Conservation (phyloP, 2,888 invertebrate genomes). For the Ephialtes manifestator region DNA sequence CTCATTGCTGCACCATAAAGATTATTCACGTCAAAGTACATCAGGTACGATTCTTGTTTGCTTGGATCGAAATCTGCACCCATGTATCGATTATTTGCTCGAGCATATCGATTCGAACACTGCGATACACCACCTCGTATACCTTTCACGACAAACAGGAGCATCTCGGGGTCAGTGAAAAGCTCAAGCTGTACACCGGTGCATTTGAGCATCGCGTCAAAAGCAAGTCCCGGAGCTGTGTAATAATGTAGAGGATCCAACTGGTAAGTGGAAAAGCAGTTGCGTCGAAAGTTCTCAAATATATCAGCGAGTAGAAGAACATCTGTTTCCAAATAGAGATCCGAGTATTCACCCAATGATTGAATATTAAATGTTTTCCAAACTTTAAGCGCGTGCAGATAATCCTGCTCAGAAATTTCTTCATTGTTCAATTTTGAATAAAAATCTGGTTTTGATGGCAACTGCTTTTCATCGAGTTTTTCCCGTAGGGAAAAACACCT, state of each 20-base stretch:
- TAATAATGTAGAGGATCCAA: slow-evolving; percentile 64
- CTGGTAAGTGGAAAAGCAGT: slow-evolving; percentile 41
- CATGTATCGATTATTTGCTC: slow-evolving; percentile 61
- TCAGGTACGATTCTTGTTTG: no score
- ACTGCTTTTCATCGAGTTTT: no score
- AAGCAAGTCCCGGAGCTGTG: slow-evolving; percentile 64
- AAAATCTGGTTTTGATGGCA: no score
- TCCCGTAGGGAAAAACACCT: slow-evolving; percentile 81
- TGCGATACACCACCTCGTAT: slow-evolving; percentile 61
- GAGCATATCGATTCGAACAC: slow-evolving; percentile 51
- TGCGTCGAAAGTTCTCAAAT: slow-evolving; percentile 65
- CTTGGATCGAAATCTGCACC: slow-evolving; percentile 37
- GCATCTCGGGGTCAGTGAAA: slow-evolving; percentile 59
- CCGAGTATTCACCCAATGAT: no score
- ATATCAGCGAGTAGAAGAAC: slow-evolving; percentile 55
- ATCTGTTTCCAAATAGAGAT: slow-evolving; percentile 65
- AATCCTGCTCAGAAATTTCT: no score
- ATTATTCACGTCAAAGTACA: slow-evolving; percentile 81
- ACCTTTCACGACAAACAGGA: slow-evolving; percentile 53
- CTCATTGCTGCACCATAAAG: slow-evolving; percentile 82
- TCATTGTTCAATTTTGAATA: no score
- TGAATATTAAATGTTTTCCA: no score
- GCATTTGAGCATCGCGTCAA: slow-evolving; percentile 59
- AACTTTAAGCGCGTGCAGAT: no score
- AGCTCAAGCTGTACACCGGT: slow-evolving; percentile 53